Base-by-base conservation (phyloP, 2,888 invertebrate species). In the Pedicia rivosa region DNA sequence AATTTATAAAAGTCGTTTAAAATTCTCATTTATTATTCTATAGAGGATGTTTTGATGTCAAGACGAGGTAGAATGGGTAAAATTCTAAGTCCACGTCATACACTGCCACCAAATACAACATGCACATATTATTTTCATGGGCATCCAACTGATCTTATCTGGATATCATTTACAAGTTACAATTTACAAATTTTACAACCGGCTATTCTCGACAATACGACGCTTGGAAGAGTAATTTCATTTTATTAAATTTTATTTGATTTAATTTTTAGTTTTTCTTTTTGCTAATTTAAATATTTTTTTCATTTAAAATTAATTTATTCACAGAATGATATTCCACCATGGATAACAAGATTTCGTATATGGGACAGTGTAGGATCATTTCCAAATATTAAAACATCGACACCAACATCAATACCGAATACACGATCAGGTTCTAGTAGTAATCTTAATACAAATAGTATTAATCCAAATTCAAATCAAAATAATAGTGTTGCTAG, bases 121-220 rank as follows among this genome's bases (percentile, higher is more conserved):
- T 88, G 88, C 64, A 79, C 78, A 19, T 88, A 86, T 71, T 77
- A 74, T 46, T 83, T 88, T 56, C 74, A 75, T 53, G 87, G 86
- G 19, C 72, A 75, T 44, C 70, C 76, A 65, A 70, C 76, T 35
- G 86, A 86, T 56, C 69, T 80, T 42, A 75, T 88, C 39, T 88
- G 88, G 88, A 67, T 87, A 46, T 86, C 82, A 59, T 87, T 87
- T 56, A 74, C 82, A 44, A 83, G 83, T 44, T 87, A 82, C 62
- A 79, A 78, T 47, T 79, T 84, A 48, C 72, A 82, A 52, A 79
- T 81, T 43, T 63, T 83, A 42, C 65, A 77, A 47, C 64, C 64
- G 41, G 74, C 72, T 42, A 66, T 68, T 50, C 65, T 62, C 41
- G 71, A 71, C 51, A 65, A 68, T 53, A 59, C 58, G 48, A 60